A percentile compares a stretch with the other conserved stretches of the same genome.
phyloP scores from a whole-genome alignment of 1,140 invertebrate genomes.

The Lordiphosa stackelbergi region DNA sequence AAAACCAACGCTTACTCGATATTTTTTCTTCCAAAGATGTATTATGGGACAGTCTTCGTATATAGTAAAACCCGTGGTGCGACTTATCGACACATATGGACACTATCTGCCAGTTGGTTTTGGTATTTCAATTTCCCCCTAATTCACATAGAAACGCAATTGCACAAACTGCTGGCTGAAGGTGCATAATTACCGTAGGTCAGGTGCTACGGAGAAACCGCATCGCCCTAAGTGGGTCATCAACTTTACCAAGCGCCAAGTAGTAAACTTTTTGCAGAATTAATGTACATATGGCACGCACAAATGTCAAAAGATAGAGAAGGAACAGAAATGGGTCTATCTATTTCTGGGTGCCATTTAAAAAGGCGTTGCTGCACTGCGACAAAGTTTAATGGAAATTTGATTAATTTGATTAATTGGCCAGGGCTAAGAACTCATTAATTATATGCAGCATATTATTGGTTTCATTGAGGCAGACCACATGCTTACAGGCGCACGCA shows the following conservation, averaged over 20 bases:
- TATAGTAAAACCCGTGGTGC: no score
- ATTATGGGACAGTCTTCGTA: no score
- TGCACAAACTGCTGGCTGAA: constrained; percentile 13
- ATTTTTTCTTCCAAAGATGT: no score
- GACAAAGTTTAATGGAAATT: constrained; percentile 68
- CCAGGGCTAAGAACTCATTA: constrained; percentile 62
- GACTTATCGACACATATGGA: no score
- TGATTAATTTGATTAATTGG: constrained; percentile 75
- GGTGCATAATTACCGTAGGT: constrained; percentile 63
- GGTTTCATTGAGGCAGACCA: constrained; percentile 34
- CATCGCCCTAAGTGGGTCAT: constrained; percentile 50
- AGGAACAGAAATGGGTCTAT: constrained; percentile 11
- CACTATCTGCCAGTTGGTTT: constrained; percentile 11
- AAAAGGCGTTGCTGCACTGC: constrained; percentile 64
- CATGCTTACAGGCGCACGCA: background rate
- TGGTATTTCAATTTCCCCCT: no score
- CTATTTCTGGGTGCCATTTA: constrained; percentile 6
- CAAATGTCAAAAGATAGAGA: constrained; percentile 27
- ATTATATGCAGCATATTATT: constrained; percentile 64
- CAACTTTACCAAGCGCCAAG: constrained; percentile 47
- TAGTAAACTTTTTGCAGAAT: constrained; percentile 53
- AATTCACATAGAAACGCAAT: no score
- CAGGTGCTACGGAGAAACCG: constrained; percentile 14
- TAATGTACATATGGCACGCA: constrained; percentile 70
- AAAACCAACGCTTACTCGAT: no score